Conservation (phyloP, 2,113 vertebrate genomes). For the Melanotaenia duboulayi region DNA sequence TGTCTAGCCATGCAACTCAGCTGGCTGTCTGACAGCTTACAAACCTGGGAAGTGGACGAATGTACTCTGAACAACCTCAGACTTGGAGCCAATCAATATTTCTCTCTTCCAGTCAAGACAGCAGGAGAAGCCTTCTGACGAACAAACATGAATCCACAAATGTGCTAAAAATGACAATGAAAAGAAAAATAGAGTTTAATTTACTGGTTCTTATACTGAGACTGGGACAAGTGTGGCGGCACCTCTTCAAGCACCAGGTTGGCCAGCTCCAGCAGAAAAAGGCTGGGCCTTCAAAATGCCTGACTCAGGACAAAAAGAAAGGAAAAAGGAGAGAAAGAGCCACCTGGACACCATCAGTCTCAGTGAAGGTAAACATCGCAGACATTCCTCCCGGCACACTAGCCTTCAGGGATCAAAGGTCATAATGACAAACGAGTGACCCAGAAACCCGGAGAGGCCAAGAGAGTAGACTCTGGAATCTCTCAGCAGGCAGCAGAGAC, state of each 20-base stretch:
- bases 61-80: constrained; percentile 51
- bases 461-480: constrained; percentile 94
- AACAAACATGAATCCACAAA: constrained; percentile 30
- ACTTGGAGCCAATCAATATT: constrained; percentile 64
- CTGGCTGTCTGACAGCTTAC: constrained; percentile 60
- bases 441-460: constrained; percentile 86
- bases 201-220: too few relatives aligned
- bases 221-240: too few relatives aligned
- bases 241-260: too few relatives aligned
- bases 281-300: constrained; percentile 20
- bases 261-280: constrained; percentile 17
- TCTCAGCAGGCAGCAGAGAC: constrained; percentile 90
- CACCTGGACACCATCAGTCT: constrained; percentile 99
- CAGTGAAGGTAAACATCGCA: constrained; percentile 95
- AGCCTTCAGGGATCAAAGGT: constrained; percentile 95
- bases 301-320: constrained; percentile 52
- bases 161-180: neutral
- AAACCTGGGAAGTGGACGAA: constrained; percentile 63
- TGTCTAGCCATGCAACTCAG: constrained; percentile 58
- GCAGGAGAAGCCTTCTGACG: constrained; percentile 27
- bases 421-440: constrained; percentile 93
- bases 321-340: constrained; percentile 64
- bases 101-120: constrained; percentile 54
- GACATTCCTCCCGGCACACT: constrained; percentile 93
- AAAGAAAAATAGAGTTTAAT: too few relatives aligned